phyloP scores from a whole-genome alignment of 2,797 vertebrate species.

The Eurystomus glaucurus region DNA sequence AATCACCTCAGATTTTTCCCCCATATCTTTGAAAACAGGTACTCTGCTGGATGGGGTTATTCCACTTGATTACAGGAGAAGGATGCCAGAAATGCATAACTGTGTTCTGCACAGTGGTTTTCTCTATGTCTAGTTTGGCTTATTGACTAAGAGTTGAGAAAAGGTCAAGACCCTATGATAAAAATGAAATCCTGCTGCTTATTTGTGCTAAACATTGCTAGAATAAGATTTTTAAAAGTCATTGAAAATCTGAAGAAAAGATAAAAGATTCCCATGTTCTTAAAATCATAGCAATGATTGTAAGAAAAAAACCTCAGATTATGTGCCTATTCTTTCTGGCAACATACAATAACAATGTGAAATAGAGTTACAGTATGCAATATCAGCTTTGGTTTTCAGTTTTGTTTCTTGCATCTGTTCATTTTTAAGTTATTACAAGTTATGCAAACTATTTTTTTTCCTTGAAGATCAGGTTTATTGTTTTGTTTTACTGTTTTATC shows the following conservation, averaged over 20 bases:
- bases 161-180: neutral
- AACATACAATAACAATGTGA: neutral
- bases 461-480: neutral
- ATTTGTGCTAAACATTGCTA: neutral
- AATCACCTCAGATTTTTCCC: neutral
- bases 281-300: neutral
- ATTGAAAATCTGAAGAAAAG: neutral
- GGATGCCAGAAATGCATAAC: neutral
- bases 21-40: neutral
- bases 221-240: neutral
- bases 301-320: neutral
- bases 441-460: rapidly evolving
- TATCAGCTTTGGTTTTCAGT: neutral
- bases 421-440: neutral
- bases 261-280: neutral
- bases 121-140: neutral
- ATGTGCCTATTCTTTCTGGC: neutral
- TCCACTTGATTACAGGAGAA: neutral
- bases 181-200: neutral
- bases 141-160: neutral
- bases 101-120: rapidly evolving
- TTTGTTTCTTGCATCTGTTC: neutral
- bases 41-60: neutral
- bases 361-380: neutral
- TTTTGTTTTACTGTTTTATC: neutral